phyloP scores from a whole-genome alignment of 2,888 invertebrate species.

The Pristionchus exspectatus region DNA sequence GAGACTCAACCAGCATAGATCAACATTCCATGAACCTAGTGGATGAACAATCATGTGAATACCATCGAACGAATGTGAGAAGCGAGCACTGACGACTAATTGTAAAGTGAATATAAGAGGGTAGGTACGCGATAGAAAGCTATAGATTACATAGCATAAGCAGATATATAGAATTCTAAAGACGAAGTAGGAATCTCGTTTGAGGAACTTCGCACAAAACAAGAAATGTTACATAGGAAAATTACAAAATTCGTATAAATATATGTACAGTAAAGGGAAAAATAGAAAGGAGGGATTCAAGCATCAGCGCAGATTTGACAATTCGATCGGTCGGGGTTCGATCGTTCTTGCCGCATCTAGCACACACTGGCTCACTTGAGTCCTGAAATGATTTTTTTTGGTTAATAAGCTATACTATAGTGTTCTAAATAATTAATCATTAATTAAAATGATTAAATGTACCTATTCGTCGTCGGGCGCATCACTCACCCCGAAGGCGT shows the following conservation, averaged over 20 bases:
- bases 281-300: background rate
- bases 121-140: conserved; percentile 14
- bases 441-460: background rate
- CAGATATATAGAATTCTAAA: conserved; percentile 37
- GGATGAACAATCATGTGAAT: conserved; percentile 30
- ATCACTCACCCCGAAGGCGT: conserved; percentile 50
- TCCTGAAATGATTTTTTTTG: conserved; percentile 34
- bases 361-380: conserved; percentile 64
- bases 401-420: no score
- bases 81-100: background rate
- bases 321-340: conserved; percentile 57
- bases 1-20: conserved; percentile 47
- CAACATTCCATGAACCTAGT: conserved; percentile 38
- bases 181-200: conserved; percentile 36
- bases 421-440: background rate
- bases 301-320: conserved; percentile 57
- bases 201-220: conserved; percentile 42
- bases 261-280: background rate
- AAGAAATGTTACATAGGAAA: conserved; percentile 42
- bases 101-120: conserved; percentile 33
- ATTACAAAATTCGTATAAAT: conserved; percentile 29
- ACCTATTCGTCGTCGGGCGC: conserved; percentile 21
- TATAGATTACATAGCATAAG: conserved; percentile 46
- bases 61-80: background rate
- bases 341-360: conserved; percentile 68